Evolutionary conservation across 1,140 invertebrate genomes (phyloP).

Genomic region (Panagrolaimus sp.): DNA sequence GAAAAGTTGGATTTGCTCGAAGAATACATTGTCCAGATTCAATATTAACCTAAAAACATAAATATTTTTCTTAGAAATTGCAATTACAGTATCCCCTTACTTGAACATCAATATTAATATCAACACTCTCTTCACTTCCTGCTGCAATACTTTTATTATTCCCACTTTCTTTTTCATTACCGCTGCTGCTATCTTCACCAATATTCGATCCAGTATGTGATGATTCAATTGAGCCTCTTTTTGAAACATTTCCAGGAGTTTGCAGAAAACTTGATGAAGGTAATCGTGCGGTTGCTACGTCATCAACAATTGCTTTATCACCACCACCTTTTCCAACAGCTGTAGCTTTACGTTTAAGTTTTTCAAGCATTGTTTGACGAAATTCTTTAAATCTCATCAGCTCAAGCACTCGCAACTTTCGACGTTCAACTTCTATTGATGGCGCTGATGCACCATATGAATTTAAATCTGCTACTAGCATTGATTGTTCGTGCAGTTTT

Average conservation of each 20-base stretch:
- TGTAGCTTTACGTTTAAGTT: slow-evolving; percentile 27
- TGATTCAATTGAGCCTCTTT: background rate
- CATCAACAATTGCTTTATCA: background rate
- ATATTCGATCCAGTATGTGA: background rate
- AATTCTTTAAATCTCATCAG: slow-evolving; percentile 54
- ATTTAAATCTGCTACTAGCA: slow-evolving; percentile 48
- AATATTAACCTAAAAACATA: slow-evolving; percentile 42
- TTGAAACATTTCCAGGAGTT: background rate
- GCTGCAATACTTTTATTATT: background rate
- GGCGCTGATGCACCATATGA: slow-evolving; percentile 31
- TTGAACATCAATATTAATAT: slow-evolving; percentile 56
- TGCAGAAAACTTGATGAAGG: background rate
- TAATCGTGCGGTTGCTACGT: background rate
- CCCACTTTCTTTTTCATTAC: no score
- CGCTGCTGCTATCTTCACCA: background rate
- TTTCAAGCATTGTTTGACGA: slow-evolving; percentile 47
- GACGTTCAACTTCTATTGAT: slow-evolving; percentile 42
- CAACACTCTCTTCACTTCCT: slow-evolving; percentile 36
- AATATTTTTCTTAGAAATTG: background rate
- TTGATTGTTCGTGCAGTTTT: slow-evolving; percentile 51
- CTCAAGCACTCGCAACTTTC: slow-evolving; percentile 50
- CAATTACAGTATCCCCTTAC: slow-evolving; percentile 16
- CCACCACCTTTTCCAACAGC: background rate
- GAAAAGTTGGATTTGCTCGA: slow-evolving; percentile 29
- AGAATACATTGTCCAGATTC: slow-evolving; percentile 54